These are phyloP conservation scores for Agrotis clavis DNA, from an alignment of 2,888 invertebrate genomes.

Conservation along the genomic window DNA sequence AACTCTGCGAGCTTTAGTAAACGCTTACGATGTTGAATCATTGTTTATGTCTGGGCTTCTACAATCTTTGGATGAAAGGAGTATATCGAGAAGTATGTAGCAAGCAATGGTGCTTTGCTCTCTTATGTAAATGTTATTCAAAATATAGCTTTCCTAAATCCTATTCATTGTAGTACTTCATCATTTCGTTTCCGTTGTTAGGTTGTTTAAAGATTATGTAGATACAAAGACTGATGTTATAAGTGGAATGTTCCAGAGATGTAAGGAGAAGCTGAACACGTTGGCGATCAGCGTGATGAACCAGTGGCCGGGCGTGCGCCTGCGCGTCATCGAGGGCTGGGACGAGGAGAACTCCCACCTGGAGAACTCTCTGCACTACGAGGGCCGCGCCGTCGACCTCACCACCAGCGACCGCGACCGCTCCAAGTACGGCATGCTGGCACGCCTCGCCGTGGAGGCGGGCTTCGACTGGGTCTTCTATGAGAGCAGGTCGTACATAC, in stretches of 20 bases:
- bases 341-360: slow-evolving; percentile 96
- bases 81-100: slow-evolving; percentile 22
- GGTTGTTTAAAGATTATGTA: slow-evolving; percentile 9
- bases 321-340: slow-evolving; percentile 99
- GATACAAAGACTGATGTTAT: slow-evolving; percentile 16
- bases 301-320: slow-evolving; percentile 98
- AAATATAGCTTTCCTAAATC: slow-evolving; percentile 21
- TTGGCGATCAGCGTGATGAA: slow-evolving; percentile 99
- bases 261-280: slow-evolving; percentile 98
- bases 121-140: slow-evolving; percentile 34
- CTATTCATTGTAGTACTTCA: slow-evolving; percentile 2
- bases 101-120: slow-evolving; percentile 13
- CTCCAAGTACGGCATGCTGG: slow-evolving; percentile 98
- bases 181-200: slow-evolving; percentile 3
- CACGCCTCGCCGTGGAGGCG: slow-evolving; percentile 98
- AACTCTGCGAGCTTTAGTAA: slow-evolving; percentile 48
- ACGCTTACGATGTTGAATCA: slow-evolving; percentile 61
- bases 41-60: slow-evolving; percentile 67
- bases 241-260: slow-evolving; percentile 94
- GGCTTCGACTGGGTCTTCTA: slow-evolving; percentile 99
- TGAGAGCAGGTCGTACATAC: slow-evolving; percentile 98
- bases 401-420: slow-evolving; percentile 98
- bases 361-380: slow-evolving; percentile 97
- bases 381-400: slow-evolving; percentile 98
- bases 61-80: slow-evolving; percentile 44